phyloP scores from a whole-genome alignment of 2,113 vertebrate species.

The Galeopterus variegatus region DNA sequence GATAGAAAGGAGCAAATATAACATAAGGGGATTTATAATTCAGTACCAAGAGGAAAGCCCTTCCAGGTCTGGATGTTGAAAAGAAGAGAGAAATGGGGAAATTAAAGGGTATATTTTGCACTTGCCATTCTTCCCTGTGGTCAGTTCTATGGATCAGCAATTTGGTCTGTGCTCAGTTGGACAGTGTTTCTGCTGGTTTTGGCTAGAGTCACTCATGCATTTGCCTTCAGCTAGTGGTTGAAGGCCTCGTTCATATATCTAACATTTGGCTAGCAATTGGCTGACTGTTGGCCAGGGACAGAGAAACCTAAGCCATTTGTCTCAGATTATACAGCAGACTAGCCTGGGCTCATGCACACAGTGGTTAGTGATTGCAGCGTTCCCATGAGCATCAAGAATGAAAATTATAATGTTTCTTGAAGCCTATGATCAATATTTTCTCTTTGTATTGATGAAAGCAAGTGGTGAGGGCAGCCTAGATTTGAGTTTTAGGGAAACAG shows the following conservation, averaged over 20 bases:
- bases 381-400: not conserved
- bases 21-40: not conserved
- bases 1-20: not conserved
- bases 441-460: not conserved
- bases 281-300: not conserved
- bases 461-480: not conserved
- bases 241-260: not conserved
- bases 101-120: not conserved
- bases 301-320: not conserved
- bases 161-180: not conserved
- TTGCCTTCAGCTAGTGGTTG: not conserved
- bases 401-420: not conserved
- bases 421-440: not conserved
- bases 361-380: not conserved
- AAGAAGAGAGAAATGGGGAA: not conserved
- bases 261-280: not conserved
- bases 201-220: not conserved
- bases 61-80: not conserved
- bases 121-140: not conserved
- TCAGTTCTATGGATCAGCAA: not conserved
- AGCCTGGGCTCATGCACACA: not conserved
- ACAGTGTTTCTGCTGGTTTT: not conserved
- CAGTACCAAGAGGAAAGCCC: not conserved
- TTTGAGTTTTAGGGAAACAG: not conserved
- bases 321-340: not conserved